These are phyloP conservation scores for Drosophila pruinosa DNA, from an alignment of 1,140 invertebrate genomes.

Conservation along the genomic window DNA sequence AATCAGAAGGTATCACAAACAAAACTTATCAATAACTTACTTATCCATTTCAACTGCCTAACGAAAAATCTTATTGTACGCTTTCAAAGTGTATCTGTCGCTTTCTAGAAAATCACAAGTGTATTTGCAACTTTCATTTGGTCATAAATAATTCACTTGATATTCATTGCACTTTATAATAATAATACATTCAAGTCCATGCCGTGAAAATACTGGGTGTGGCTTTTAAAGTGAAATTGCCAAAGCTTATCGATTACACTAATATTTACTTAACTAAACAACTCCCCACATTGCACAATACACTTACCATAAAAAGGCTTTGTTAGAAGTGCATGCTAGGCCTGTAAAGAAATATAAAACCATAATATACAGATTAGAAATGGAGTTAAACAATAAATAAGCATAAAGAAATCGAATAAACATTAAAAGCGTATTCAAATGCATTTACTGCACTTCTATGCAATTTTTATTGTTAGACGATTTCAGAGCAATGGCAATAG, in stretches of 20 bases:
- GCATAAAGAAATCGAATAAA: neutral
- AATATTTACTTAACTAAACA: neutral
- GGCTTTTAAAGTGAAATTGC: conserved; percentile 28
- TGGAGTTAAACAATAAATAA: neutral
- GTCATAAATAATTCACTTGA: conserved; percentile 25
- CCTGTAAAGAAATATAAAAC: conserved; percentile 37
- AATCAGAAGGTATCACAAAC: too few species aligned
- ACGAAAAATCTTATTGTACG: too few species aligned
- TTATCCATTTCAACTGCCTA: too few species aligned
- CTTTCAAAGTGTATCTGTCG: neutral
- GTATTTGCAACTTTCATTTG: conserved; percentile 35
- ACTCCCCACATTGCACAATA: conserved; percentile 12
- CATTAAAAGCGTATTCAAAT: neutral
- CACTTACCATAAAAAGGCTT: conserved; percentile 58
- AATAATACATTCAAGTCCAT: conserved; percentile 21
- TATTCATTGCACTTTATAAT: conserved; percentile 36
- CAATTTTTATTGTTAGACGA: conserved; percentile 6
- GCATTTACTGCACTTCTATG: conserved; percentile 11
- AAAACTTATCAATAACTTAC: too few species aligned
- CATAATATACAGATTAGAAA: conserved; percentile 27
- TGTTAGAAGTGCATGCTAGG: conserved; percentile 5
- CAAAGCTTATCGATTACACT: neutral
- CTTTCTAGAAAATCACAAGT: neutral
- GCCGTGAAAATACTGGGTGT: conserved; percentile 13
- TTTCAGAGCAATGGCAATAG: neutral